These are phyloP conservation scores for Allophyes oxyacanthae DNA, from an alignment of 2,888 invertebrate species.

Conservation along the genomic window DNA sequence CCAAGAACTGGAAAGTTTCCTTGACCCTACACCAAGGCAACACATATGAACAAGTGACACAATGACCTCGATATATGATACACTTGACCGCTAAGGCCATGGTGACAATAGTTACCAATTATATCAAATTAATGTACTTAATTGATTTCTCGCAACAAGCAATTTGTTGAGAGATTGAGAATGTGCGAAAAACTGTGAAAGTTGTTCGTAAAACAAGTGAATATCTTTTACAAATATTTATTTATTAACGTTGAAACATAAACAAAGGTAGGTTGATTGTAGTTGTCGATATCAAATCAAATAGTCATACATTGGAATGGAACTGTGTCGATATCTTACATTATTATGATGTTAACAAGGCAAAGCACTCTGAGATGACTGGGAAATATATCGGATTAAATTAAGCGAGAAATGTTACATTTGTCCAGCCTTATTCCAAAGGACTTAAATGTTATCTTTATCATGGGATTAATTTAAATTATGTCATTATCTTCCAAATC, in stretches of 20 bases:
- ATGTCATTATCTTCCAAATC: neutral
- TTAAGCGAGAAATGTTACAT: constrained; percentile 9
- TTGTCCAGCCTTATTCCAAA: constrained; percentile 17
- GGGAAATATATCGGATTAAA: constrained; percentile 20
- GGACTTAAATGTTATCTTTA: constrained; percentile 35
- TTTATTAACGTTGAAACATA: constrained; percentile 26
- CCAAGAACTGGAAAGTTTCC: constrained; percentile 9
- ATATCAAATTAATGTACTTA: constrained; percentile 7
- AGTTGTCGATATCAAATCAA: neutral
- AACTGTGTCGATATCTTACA: constrained; percentile 15
- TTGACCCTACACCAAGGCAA: constrained; percentile 10
- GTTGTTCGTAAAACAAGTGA: constrained; percentile 8
- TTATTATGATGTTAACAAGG: constrained; percentile 24
- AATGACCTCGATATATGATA: constrained; percentile 16
- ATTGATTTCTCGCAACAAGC: neutral
- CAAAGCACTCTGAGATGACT: constrained; percentile 24
- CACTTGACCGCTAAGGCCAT: constrained; percentile 4
- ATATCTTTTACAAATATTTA: constrained; percentile 5
- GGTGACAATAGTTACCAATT: constrained; percentile 9
- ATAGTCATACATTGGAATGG: constrained; percentile 4
- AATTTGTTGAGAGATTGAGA: neutral
- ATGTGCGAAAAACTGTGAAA: neutral
- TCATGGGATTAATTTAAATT: constrained; percentile 7
- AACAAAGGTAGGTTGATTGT: neutral
- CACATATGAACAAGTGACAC: neutral